phyloP scores from a whole-genome alignment of 2,888 invertebrate genomes.

The Oasisia sp. region DNA sequence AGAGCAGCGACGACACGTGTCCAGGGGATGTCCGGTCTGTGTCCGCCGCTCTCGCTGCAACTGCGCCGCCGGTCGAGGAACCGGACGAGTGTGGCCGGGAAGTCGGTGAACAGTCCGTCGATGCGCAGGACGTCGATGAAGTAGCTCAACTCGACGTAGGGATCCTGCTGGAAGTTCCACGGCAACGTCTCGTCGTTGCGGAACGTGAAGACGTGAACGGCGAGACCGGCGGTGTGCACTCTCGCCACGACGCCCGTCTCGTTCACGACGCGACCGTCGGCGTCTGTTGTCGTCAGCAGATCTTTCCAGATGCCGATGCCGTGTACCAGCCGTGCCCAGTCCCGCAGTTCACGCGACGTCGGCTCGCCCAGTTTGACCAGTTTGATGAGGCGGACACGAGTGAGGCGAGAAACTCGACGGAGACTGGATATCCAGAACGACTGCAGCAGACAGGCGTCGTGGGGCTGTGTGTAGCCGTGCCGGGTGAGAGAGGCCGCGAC shows the following conservation, averaged over 20 bases:
- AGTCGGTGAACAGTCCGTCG: constrained; percentile 49
- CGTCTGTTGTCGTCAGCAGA: not conserved
- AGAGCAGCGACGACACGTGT: too few relatives aligned
- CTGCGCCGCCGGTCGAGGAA: too few relatives aligned
- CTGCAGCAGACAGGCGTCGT: constrained; percentile 30
- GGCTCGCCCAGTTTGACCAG: not conserved
- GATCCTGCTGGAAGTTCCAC: constrained; percentile 42
- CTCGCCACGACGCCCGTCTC: constrained; percentile 19
- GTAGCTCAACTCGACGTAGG: constrained; percentile 35
- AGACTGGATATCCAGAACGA: constrained; percentile 21
- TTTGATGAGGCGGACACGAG: constrained; percentile 14
- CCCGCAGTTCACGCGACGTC: not conserved
- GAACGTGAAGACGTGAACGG: constrained; percentile 27
- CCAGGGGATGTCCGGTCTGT: too few relatives aligned
- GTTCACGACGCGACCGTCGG: constrained; percentile 18
- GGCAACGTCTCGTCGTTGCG: constrained; percentile 32
- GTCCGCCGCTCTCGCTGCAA: too few relatives aligned
- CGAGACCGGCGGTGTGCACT: constrained; percentile 4
- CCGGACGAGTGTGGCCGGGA: constrained; percentile 34
- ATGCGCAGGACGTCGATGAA: constrained; percentile 37
- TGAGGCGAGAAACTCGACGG: not conserved
- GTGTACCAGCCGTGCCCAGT: not conserved
- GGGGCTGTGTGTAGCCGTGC: constrained; percentile 14
- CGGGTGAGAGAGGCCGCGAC: constrained; percentile 18
- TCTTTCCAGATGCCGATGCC: constrained; percentile 25